Evolutionary conservation across 92 coral and sea anemone genomes (phyloP).

Genomic region (Parazoanthus swiftii): DNA sequence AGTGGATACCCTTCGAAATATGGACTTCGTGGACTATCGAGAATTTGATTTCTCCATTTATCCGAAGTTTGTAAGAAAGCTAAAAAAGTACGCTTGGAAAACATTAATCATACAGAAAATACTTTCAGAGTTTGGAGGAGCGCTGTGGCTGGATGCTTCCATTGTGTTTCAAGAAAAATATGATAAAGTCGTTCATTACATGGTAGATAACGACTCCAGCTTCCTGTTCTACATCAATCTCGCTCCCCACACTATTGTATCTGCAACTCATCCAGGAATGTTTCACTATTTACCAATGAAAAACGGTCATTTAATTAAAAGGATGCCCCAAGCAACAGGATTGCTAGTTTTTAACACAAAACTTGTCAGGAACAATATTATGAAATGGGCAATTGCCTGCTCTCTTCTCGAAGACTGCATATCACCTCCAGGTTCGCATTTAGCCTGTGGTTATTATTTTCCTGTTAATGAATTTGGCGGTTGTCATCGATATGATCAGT

Average conservation of each 20-base stretch:
- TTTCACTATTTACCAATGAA: constrained; percentile 48
- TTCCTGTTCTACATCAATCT: too few species aligned
- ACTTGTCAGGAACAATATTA: constrained; percentile 21
- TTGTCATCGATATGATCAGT: constrained; percentile 58
- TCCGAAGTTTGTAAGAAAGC: constrained; percentile 41
- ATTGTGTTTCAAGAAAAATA: constrained; percentile 16
- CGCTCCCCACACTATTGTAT: neutral
- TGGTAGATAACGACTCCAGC: constrained; percentile 17
- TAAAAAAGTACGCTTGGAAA: constrained; percentile 53
- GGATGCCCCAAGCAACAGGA: constrained; percentile 41
- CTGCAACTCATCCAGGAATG: constrained; percentile 53
- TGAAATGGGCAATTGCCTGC: constrained; percentile 58
- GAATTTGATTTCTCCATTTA: constrained; percentile 46
- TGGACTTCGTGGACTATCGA: constrained; percentile 42
- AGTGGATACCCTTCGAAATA: constrained; percentile 1
- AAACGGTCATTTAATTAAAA: neutral
- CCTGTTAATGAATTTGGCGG: constrained; percentile 42
- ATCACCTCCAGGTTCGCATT: constrained; percentile 43
- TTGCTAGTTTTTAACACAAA: constrained; percentile 48
- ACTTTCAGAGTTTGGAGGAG: constrained; percentile 48
- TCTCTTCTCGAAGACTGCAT: constrained; percentile 46
- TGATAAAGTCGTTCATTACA: neutral
- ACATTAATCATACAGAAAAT: constrained; percentile 42
- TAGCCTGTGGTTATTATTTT: constrained; percentile 30
- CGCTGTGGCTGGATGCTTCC: constrained; percentile 53